phyloP scores from a whole-genome alignment of 2,113 vertebrate species.

The Atlantisia rogersi region DNA sequence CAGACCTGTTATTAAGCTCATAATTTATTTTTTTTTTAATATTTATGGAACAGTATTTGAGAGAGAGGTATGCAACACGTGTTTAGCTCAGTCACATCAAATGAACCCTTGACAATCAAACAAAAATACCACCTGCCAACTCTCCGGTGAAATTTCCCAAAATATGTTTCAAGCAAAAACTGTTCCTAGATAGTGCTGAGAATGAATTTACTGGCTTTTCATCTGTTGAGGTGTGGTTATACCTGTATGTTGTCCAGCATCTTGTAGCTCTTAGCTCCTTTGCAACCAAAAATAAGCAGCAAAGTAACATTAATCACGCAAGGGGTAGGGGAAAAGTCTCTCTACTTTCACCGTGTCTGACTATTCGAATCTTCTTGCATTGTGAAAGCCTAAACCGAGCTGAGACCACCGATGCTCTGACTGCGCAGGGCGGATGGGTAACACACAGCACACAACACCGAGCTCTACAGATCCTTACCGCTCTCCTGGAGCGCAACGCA shows the following conservation, averaged over 20 bases:
- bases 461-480: neutral
- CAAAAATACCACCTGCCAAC: neutral
- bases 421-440: rapidly evolving
- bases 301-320: rapidly evolving
- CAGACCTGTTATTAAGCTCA: neutral
- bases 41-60: neutral
- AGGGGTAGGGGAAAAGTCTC: rapidly evolving
- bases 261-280: rapidly evolving
- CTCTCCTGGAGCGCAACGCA: neutral
- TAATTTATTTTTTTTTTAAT: neutral
- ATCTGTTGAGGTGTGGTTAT: neutral
- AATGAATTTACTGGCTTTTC: neutral
- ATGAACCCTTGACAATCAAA: neutral
- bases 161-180: neutral
- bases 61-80: neutral
- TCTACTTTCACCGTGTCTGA: rapidly evolving
- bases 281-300: neutral
- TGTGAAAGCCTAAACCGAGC: neutral
- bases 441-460: neutral
- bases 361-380: rapidly evolving
- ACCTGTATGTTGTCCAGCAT: neutral
- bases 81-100: neutral
- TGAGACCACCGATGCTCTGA: neutral
- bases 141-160: neutral
- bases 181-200: neutral